Percentiles rank a stretch among this genome's conserved stretches.
These are phyloP conservation scores for Pangasius djambal DNA, from an alignment of 2,797 vertebrate genomes.

Conservation along the genomic window DNA sequence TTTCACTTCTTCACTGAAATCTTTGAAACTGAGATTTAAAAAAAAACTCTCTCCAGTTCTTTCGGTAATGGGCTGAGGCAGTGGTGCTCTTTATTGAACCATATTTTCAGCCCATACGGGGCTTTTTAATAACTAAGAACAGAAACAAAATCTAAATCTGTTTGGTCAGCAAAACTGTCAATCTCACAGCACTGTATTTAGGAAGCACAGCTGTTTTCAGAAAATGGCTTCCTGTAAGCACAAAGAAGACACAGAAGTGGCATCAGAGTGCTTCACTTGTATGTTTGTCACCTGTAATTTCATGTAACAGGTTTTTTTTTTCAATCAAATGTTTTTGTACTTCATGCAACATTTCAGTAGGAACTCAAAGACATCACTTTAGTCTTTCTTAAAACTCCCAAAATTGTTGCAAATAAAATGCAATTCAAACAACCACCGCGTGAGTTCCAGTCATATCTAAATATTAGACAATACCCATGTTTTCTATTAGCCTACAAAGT, in stretches of 20 bases:
- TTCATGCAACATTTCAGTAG: background rate
- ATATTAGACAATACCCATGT: background rate
- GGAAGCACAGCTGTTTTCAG: background rate
- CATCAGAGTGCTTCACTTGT: background rate
- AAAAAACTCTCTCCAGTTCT: background rate
- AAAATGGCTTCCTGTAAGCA: conserved; percentile 25
- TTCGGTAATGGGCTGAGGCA: background rate
- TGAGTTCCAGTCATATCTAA: background rate
- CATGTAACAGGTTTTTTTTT: background rate
- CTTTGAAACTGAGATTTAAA: background rate
- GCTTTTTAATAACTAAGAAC: background rate
- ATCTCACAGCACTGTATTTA: background rate
- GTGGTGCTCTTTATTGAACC: background rate
- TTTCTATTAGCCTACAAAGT: background rate
- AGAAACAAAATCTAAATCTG: background rate
- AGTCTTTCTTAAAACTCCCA: background rate
- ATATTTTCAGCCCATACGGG: background rate
- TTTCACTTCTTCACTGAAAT: conserved; percentile 60
- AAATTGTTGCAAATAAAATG: background rate
- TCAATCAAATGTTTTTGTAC: background rate
- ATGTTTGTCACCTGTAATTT: background rate
- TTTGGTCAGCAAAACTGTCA: background rate
- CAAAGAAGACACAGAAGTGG: background rate
- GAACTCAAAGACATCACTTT: background rate
- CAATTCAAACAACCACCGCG: background rate